Evolutionary conservation across 2,113 vertebrate species (phyloP).

Genomic region (Bubo bubo): DNA sequence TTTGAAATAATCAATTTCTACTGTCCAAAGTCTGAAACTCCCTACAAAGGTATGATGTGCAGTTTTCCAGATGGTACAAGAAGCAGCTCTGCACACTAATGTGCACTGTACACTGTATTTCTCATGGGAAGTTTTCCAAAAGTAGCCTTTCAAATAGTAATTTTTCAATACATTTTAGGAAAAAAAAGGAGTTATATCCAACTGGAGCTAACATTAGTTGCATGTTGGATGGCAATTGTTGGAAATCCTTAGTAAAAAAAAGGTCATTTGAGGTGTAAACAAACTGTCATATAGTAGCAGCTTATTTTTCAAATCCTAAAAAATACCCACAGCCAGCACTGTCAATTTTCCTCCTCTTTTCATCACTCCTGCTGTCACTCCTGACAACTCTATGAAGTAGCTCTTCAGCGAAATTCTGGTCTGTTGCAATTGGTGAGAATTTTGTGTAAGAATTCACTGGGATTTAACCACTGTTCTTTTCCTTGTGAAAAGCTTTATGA

Average conservation of each 20-base stretch:
- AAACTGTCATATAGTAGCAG: not conserved
- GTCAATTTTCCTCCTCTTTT: not conserved
- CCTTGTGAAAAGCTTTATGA: not conserved
- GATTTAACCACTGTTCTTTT: not conserved
- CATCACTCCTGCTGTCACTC: not conserved
- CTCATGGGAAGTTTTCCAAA: not conserved
- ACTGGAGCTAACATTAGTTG: not conserved
- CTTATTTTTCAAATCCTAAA: not conserved
- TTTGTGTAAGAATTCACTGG: not conserved
- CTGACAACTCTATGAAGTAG: not conserved
- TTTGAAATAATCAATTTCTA: not conserved
- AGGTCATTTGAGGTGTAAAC: not conserved
- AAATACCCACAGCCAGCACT: not conserved
- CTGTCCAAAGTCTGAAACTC: not conserved
- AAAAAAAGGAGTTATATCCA: not conserved
- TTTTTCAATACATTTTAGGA: not conserved
- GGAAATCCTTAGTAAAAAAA: not conserved
- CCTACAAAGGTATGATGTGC: not conserved
- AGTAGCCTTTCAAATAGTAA: not conserved
- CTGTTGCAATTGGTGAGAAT: not conserved
- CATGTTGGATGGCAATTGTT: not conserved
- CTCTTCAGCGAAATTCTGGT: not conserved
- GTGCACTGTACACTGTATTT: not conserved
- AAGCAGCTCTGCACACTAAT: not conserved
- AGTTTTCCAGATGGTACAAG: not conserved